A percentile compares a stretch with the other conserved stretches of the same genome.
These are phyloP conservation scores for Thereuonema tuberculata DNA, from an alignment of 1,140 invertebrate species.

Conservation along the genomic window DNA sequence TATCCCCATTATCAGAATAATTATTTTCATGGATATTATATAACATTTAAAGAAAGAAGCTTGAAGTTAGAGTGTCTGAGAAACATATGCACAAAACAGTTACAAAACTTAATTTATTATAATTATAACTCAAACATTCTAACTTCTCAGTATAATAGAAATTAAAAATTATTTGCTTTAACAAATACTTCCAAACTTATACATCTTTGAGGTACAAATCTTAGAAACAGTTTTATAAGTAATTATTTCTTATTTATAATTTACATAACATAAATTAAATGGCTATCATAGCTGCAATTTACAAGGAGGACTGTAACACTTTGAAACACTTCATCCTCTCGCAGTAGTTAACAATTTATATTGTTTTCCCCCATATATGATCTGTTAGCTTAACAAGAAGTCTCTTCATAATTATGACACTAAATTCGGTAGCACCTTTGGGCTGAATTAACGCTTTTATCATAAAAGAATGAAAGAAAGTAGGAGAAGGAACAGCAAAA, in stretches of 20 bases:
- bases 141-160: not conserved
- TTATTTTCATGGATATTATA: not conserved
- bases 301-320: not conserved
- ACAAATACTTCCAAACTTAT: not conserved
- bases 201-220: not conserved
- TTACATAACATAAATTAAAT: constrained; percentile 4
- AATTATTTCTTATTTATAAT: not conserved
- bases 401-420: not conserved
- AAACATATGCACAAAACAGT: not conserved
- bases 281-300: constrained; percentile 5
- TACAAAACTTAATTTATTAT: not conserved
- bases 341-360: not conserved
- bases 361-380: not conserved
- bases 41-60: not conserved
- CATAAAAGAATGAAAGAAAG: too few relatives aligned
- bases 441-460: too few relatives aligned
- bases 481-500: too few relatives aligned
- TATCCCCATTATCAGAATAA: constrained; percentile 4
- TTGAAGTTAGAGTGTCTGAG: not conserved
- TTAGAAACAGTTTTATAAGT: not conserved
- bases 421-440: too few relatives aligned
- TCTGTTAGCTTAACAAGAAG: not conserved
- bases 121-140: not conserved
- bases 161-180: not conserved
- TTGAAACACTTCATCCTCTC: not conserved